Conservation (phyloP, 1,140 invertebrate genomes). For the Solenopsis fugax region DNA sequence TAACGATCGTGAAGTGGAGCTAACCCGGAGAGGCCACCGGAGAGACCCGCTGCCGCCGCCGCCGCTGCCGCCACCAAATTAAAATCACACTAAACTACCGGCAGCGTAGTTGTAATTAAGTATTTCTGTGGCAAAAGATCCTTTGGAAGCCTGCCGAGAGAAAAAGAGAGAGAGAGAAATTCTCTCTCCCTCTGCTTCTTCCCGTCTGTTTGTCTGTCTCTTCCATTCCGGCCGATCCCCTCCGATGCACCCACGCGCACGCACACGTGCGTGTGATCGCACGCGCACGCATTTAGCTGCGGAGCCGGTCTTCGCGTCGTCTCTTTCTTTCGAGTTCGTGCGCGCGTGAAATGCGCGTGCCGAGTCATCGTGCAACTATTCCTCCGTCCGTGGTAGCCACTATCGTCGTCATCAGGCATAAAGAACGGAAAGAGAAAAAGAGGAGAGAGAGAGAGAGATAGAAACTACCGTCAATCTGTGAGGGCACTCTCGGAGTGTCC, state of each 20-base stretch:
- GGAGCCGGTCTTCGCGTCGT: background rate
- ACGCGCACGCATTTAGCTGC: constrained; percentile 48
- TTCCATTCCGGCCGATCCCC: background rate
- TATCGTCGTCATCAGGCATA: constrained; percentile 43
- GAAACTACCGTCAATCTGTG: constrained; percentile 52
- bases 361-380: constrained; percentile 61
- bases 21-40: constrained; percentile 33
- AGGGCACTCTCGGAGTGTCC: constrained; percentile 52
- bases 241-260: constrained; percentile 48
- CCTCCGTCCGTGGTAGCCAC: constrained; percentile 47
- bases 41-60: background rate
- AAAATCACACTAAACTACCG: constrained; percentile 64
- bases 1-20: constrained; percentile 59
- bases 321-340: constrained; percentile 60
- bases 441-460: background rate
- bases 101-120: constrained; percentile 47
- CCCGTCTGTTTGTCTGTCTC: background rate
- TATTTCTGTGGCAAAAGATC: constrained; percentile 59
- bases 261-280: constrained; percentile 30
- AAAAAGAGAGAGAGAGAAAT: background rate
- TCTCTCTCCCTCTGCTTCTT: background rate
- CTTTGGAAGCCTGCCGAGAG: constrained; percentile 28
- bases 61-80: constrained; percentile 46
- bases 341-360: constrained; percentile 70
- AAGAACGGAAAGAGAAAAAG: background rate